phyloP scores from a whole-genome alignment of 2,888 invertebrate genomes.

The Empis livida region DNA sequence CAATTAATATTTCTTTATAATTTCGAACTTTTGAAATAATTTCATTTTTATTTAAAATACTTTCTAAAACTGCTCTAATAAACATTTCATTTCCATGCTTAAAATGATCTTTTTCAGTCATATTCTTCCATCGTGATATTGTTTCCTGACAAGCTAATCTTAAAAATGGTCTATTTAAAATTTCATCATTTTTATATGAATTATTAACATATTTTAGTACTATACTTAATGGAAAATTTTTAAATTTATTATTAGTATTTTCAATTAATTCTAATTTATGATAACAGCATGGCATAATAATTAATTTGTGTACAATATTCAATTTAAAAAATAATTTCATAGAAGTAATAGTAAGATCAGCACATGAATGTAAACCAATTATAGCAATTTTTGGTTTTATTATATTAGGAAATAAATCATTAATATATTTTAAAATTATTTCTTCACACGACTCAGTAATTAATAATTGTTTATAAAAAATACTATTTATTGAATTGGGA shows the following conservation, averaged over 20 bases:
- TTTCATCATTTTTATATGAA: constrained; percentile 14
- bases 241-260: constrained; percentile 34
- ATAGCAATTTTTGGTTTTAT: constrained; percentile 25
- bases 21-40: constrained; percentile 13
- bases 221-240: constrained; percentile 53
- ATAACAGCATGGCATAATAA: constrained; percentile 69
- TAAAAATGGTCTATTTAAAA: constrained; percentile 52
- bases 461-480: constrained; percentile 46
- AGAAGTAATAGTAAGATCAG: constrained; percentile 56
- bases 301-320: constrained; percentile 40
- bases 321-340: constrained; percentile 51
- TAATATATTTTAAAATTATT: constrained; percentile 36
- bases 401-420: constrained; percentile 19
- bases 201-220: constrained; percentile 34
- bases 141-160: constrained; percentile 60
- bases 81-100: constrained; percentile 38
- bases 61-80: constrained; percentile 49
- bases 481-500: constrained; percentile 37
- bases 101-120: constrained; percentile 36
- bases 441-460: constrained; percentile 40
- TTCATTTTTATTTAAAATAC: constrained; percentile 40
- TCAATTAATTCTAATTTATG: constrained; percentile 45
- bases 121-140: constrained; percentile 38
- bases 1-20: not conserved
- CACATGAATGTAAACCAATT: constrained; percentile 64